A percentile compares a stretch with the other conserved stretches of the same genome.
phyloP scores from a whole-genome alignment of 2,888 invertebrate species.

The Ramazzottius varieornatus region DNA sequence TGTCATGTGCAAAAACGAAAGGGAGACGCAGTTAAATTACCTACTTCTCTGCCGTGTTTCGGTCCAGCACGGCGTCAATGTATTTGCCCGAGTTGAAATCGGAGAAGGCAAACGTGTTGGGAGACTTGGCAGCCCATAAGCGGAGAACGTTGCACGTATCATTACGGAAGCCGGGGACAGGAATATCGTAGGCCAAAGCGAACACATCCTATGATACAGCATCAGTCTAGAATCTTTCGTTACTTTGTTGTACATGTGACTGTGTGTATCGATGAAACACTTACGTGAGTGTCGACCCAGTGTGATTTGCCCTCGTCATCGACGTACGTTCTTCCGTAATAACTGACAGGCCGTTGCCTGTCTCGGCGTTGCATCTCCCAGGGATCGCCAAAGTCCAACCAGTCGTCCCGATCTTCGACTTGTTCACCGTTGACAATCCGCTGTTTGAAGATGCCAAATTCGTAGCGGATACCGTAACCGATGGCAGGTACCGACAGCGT shows the following conservation, averaged over 20 bases:
- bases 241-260: not conserved
- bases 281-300: slow-evolving; percentile 74
- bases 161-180: slow-evolving; percentile 89
- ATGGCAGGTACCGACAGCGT: slow-evolving; percentile 55
- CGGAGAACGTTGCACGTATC: slow-evolving; percentile 91
- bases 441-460: slow-evolving; percentile 96
- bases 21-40: not conserved
- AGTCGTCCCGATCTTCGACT: slow-evolving; percentile 91
- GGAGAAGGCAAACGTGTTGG: slow-evolving; percentile 69
- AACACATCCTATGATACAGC: slow-evolving; percentile 41
- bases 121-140: slow-evolving; percentile 91
- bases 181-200: slow-evolving; percentile 95
- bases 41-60: slow-evolving; percentile 76
- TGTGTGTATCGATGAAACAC: not conserved
- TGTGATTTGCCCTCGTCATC: slow-evolving; percentile 52
- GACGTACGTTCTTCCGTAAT: slow-evolving; percentile 63
- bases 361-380: slow-evolving; percentile 99
- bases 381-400: slow-evolving; percentile 89
- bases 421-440: slow-evolving; percentile 71
- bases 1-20: not conserved
- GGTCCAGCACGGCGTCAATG: slow-evolving; percentile 89
- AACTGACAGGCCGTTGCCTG: slow-evolving; percentile 84
- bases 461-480: slow-evolving; percentile 93
- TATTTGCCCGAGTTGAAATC: slow-evolving; percentile 98
- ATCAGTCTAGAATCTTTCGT: not conserved